Base-by-base conservation (phyloP, 2,113 vertebrate species). In the Gobiocypris rarus region DNA sequence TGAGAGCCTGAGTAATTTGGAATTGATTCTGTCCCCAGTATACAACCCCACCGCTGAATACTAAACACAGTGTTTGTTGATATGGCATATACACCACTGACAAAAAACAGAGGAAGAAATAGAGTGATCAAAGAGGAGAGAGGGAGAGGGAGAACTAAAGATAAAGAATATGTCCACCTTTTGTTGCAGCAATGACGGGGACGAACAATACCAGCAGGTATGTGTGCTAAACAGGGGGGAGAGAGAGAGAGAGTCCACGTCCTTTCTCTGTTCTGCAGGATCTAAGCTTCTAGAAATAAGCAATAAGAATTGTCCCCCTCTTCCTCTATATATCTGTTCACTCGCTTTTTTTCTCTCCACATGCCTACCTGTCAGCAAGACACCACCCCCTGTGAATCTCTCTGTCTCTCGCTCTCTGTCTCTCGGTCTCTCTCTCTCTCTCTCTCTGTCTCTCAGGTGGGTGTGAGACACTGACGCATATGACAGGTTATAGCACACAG, bases 1-100 rank as follows among this genome's bases (percentile, higher is more conserved):
- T 92, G 91, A 91, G 90, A 91, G 89, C 89, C 89, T 86, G 89
- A 91, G 92, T 93, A 88, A 93, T 92, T 91, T 90, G 86, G 90
- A 92, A 94, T 92, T 92, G 93, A 93, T 94, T 93, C 90, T 91
- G 92, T 90, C 85, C 86, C 82, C 63, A 78, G 31, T 34, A 28
- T 43, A 82, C 15, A 2, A 82, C 73, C 69, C 85, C 65, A 85
- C 86, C 87, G 75, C 86, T 41, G 89, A 91, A 91, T 90, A 90
- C 87, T 89, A 92, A 92, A 89, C 38, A 88, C 63, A 74, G 87
- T 61, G 67, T 58, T 61, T 82, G 52, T 48, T 77, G 83, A 74
- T 74, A 26, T 74, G 84, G 13, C n/a, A 19, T n/a, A n/a, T 6
- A 65, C 65, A 34, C 34, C 50, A 28, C 48, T 17, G 26, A 75